Evolutionary conservation across 1,140 invertebrate genomes (phyloP), one percentile per base, ranked within the genome.

Genomic region (Bicyclus anynana): DNA sequence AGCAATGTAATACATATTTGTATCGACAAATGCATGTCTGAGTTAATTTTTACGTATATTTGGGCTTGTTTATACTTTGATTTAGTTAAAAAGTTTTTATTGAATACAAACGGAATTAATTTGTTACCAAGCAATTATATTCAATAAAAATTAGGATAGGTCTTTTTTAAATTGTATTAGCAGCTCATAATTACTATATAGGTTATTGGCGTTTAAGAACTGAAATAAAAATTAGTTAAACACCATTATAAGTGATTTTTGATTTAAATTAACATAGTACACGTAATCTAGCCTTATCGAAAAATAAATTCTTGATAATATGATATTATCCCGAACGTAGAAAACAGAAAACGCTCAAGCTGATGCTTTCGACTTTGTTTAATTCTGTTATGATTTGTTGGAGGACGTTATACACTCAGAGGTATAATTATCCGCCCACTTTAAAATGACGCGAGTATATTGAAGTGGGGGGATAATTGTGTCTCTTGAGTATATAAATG

Each of bases 141-240:
- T 87, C 83, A 86, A 83, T 86, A 78, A 88, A 87, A 86, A 69
- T 68, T 85, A 83, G 80, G 72, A 67, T 84, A 85, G 76, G 72
- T 73, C 63, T 79, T 86, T 85, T 87, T 83, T 84, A 78, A 85
- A 88, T 88, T 88, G 85, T 88, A 86, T 88, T 88, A 88, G 84
- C 80, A 79, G 84, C 84, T 88, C 84, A 86, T 85, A 84, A 85
- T 78, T 88, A 78, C 77, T 88, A 86, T 27, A 27, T 33, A 33
- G 82, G 80, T 84, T 87, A 85, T 81, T 84, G 83, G 83, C 85
- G 82, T 83, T 88, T 88, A 88, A 88, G 85, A 88, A 88, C 85
- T 88, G 85, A 88, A 80, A 86, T 44, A 85, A 85, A 86, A 88
- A 88, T 77, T 88, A 88, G 85, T 83, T 88, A 88, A 85, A 85